Evolutionary conservation across 2,888 invertebrate species (phyloP).

Genomic region (Drosophila borealis): DNA sequence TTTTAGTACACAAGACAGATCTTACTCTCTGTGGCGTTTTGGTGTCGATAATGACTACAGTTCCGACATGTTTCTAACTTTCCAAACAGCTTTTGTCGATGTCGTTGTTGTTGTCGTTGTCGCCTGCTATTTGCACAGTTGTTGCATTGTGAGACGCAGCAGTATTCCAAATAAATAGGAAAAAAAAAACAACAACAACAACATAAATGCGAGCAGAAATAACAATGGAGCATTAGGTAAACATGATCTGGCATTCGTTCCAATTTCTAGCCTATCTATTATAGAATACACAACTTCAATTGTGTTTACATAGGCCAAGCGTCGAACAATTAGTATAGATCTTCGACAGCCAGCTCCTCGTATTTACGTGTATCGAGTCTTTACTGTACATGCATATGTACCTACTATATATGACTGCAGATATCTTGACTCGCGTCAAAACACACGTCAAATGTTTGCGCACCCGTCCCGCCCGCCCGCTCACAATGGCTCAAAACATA

Average conservation of each 20-base stretch:
- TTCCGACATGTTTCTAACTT: slow-evolving; percentile 70
- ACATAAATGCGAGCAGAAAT: slow-evolving; percentile 57
- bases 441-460: slow-evolving; percentile 84
- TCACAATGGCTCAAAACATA: slow-evolving; percentile 17
- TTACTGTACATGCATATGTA: neutral
- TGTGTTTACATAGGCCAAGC: slow-evolving; percentile 69
- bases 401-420: slow-evolving; percentile 1
- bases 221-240: slow-evolving; percentile 78
- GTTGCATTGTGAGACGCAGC: slow-evolving; percentile 69
- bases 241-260: slow-evolving; percentile 78
- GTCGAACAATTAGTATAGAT: slow-evolving; percentile 63
- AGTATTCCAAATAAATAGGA: slow-evolving; percentile 70
- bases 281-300: slow-evolving; percentile 59
- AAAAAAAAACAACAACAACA: slow-evolving; percentile 58
- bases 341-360: slow-evolving; percentile 37
- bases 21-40: slow-evolving; percentile 27
- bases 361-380: slow-evolving; percentile 5
- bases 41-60: slow-evolving; percentile 47
- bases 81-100: slow-evolving; percentile 72
- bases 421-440: slow-evolving; percentile 78
- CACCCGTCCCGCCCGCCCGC: slow-evolving; percentile 52
- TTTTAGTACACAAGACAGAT: slow-evolving; percentile 29
- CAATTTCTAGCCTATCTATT: slow-evolving; percentile 67
- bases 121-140: slow-evolving; percentile 81
- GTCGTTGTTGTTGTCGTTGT: slow-evolving; percentile 46